A percentile compares a stretch with the other conserved stretches of the same genome.
phyloP scores from a whole-genome alignment of 1,140 invertebrate genomes.

The Belonocnema kinseyi region DNA sequence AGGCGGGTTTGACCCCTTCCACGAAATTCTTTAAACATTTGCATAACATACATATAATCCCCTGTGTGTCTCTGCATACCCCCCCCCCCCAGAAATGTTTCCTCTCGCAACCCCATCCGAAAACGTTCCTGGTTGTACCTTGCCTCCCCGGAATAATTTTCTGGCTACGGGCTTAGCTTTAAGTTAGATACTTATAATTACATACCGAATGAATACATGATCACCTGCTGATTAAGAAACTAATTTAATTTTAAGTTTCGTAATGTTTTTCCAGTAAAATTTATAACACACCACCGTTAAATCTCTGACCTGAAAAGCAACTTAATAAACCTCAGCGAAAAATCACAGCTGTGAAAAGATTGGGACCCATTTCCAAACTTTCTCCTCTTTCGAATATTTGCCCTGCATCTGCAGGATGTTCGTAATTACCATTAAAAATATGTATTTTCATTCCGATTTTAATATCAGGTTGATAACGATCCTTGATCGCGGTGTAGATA shows the following conservation, averaged over 20 bases:
- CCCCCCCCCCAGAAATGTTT: too few species aligned
- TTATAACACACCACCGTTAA: conserved; percentile 11
- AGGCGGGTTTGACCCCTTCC: too few species aligned
- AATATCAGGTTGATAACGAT: conserved; percentile 21
- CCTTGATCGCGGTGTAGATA: conserved; percentile 6
- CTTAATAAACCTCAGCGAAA: conserved; percentile 24
- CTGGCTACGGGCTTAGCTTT: too few species aligned
- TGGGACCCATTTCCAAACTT: conserved; percentile 22
- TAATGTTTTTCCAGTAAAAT: not conserved
- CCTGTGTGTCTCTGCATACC: too few species aligned
- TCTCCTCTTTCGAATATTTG: conserved; percentile 20
- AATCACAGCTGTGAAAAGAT: conserved; percentile 25
- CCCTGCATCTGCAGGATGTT: conserved; percentile 26
- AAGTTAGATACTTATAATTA: too few species aligned
- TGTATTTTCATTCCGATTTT: conserved; percentile 14
- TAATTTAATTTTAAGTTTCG: not conserved
- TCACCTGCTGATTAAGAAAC: not conserved
- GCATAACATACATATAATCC: too few species aligned
- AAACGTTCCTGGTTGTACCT: too few species aligned
- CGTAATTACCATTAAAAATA: conserved; percentile 18
- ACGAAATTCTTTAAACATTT: too few species aligned
- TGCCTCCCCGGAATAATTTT: too few species aligned
- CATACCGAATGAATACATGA: too few species aligned
- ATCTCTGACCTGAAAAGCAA: conserved; percentile 8
- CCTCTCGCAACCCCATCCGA: too few species aligned